Evolutionary conservation across 2,113 vertebrate species (phyloP).

Genomic region (Setophaga coronata): DNA sequence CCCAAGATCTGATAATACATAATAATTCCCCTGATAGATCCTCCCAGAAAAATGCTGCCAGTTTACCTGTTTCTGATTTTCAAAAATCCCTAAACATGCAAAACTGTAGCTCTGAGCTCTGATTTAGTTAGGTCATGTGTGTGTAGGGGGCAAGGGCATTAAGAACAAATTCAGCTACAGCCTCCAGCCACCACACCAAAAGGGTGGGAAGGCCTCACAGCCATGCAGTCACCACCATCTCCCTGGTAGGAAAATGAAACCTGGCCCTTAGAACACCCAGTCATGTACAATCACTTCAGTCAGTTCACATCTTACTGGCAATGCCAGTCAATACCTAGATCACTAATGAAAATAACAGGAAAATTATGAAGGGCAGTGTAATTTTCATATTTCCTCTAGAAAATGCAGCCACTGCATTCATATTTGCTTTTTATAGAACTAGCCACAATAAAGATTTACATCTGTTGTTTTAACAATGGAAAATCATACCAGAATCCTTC

Average conservation of each 20-base stretch:
- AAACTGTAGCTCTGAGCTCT: background rate
- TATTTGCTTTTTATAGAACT: background rate
- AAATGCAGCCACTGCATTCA: background rate
- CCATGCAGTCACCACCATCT: background rate
- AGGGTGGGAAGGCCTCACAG: background rate
- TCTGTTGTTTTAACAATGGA: background rate
- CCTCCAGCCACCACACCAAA: background rate
- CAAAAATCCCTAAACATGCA: background rate
- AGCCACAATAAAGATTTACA: background rate
- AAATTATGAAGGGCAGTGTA: background rate
- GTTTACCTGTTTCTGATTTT: background rate
- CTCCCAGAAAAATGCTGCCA: background rate
- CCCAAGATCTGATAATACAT: background rate
- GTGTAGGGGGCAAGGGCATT: background rate
- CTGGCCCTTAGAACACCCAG: background rate
- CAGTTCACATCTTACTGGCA: background rate
- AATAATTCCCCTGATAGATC: background rate
- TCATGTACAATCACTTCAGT: background rate
- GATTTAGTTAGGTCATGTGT: background rate
- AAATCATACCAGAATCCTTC: conserved; percentile 57
- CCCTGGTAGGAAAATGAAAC: background rate
- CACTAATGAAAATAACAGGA: background rate
- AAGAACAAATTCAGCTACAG: background rate
- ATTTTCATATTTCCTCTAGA: background rate
- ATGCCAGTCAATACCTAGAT: background rate